A percentile compares a stretch with the other conserved stretches of the same genome.
Evolutionary conservation across 64 coral and sea anemone species (phyloP).

Genomic region (Montipora foliosa): DNA sequence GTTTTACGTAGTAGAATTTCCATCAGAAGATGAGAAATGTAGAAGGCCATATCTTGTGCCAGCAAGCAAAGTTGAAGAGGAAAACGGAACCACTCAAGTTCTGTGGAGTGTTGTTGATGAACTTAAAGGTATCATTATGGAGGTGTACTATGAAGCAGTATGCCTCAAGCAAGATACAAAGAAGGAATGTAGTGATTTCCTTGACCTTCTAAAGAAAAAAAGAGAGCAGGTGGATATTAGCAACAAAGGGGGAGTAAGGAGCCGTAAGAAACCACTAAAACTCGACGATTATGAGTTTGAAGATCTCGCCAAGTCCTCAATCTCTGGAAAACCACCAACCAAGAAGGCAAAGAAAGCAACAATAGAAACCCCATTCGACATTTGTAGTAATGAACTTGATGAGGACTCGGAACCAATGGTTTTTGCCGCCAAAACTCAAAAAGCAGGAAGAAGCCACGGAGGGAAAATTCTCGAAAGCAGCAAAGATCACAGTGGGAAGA

Average conservation of each 20-base stretch:
- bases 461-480: background rate
- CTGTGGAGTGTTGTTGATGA: conserved; percentile 55
- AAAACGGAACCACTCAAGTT: conserved; percentile 12
- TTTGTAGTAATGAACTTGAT: background rate
- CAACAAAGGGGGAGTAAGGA: conserved; percentile 50
- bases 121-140: background rate
- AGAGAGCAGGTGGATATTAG: conserved; percentile 1
- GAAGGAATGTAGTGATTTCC: conserved; percentile 9
- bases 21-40: background rate
- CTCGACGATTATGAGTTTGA: background rate
- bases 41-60: conserved; percentile 28
- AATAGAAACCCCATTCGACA: background rate
- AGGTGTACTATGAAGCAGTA: conserved; percentile 20
- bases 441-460: background rate
- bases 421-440: background rate
- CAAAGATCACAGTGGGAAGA: background rate
- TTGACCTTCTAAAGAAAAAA: background rate
- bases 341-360: background rate
- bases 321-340: background rate
- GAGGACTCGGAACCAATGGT: background rate
- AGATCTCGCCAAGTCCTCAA: background rate
- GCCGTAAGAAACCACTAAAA: background rate
- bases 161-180: background rate
- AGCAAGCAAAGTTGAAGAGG: conserved; percentile 8
- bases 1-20: conserved; percentile 31